Conservation (phyloP, 2,797 vertebrate genomes). For the Halcyon chelicuti region DNA sequence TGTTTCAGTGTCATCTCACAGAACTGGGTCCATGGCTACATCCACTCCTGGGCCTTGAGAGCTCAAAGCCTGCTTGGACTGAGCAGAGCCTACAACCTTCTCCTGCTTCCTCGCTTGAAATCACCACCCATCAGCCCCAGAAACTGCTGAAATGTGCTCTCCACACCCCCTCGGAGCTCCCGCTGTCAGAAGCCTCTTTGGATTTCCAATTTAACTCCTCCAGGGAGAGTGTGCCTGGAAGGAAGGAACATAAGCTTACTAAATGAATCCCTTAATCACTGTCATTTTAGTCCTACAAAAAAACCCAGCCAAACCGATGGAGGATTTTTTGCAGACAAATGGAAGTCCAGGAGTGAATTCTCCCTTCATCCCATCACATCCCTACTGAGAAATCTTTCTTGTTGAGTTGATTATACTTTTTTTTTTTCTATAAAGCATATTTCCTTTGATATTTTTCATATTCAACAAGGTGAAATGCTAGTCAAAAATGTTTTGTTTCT, state of each 20-base stretch:
- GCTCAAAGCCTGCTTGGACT: neutral
- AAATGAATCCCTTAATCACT: conserved; percentile 38
- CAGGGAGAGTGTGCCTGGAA: neutral
- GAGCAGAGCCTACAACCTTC: neutral
- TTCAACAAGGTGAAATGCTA: neutral
- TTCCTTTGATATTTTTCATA: neutral
- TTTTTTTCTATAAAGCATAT: neutral
- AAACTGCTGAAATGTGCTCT: neutral
- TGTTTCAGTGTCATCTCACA: neutral
- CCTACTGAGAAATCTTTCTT: conserved; percentile 5
- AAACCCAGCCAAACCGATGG: neutral
- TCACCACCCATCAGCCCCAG: neutral
- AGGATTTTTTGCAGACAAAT: neutral
- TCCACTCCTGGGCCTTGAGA: neutral
- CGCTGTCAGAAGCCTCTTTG: neutral
- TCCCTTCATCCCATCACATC: neutral
- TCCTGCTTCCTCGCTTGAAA: neutral
- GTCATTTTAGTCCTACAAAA: neutral
- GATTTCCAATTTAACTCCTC: conserved; percentile 44
- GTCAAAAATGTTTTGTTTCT: neutral
- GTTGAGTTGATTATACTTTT: neutral
- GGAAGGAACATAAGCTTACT: neutral
- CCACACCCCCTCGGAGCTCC: neutral
- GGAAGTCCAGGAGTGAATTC: conserved; percentile 10
- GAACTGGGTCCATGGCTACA: rapidly evolving